Evolutionary conservation across 23 tunicate species (phyloP).

Genomic region (Phallusia fumigata): DNA sequence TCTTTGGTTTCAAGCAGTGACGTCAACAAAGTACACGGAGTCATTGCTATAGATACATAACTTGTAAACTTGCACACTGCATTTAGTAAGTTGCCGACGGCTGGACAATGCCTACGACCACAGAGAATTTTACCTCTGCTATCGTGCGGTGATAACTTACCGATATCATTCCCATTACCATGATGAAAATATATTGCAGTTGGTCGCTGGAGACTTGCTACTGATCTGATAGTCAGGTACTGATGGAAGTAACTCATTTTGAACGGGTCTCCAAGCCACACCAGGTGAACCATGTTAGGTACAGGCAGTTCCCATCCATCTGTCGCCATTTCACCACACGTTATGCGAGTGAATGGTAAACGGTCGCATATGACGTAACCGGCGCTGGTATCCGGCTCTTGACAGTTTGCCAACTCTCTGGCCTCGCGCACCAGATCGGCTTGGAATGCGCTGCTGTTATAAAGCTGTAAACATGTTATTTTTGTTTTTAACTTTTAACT

Average conservation of each 20-base stretch:
- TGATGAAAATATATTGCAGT: slow-evolving; percentile 32
- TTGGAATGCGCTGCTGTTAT: neutral
- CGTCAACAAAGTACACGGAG: too few relatives aligned
- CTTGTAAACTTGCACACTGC: too few relatives aligned
- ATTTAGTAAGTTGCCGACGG: too few relatives aligned
- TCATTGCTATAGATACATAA: too few relatives aligned
- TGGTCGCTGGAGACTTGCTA: slow-evolving; percentile 48
- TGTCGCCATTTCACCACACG: slow-evolving; percentile 4
- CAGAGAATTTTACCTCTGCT: too few relatives aligned
- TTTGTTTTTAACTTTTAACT: too few relatives aligned
- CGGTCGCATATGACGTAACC: slow-evolving; percentile 36
- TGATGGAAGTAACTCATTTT: slow-evolving; percentile 27
- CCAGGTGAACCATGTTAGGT: slow-evolving; percentile 46
- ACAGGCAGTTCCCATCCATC: slow-evolving; percentile 1
- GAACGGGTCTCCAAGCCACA: slow-evolving; percentile 51
- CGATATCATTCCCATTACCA: neutral
- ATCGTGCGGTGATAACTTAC: neutral
- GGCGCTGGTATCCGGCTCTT: neutral
- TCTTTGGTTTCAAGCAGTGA: too few relatives aligned
- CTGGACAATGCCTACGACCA: too few relatives aligned
- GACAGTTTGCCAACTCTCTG: neutral
- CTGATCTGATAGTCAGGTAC: slow-evolving; percentile 40
- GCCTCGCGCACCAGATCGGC: neutral
- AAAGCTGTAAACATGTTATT: neutral
- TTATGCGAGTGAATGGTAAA: slow-evolving; percentile 30